These are phyloP conservation scores for Stictonetta naevosa DNA, from an alignment of 2,113 vertebrate species.

Conservation along the genomic window DNA sequence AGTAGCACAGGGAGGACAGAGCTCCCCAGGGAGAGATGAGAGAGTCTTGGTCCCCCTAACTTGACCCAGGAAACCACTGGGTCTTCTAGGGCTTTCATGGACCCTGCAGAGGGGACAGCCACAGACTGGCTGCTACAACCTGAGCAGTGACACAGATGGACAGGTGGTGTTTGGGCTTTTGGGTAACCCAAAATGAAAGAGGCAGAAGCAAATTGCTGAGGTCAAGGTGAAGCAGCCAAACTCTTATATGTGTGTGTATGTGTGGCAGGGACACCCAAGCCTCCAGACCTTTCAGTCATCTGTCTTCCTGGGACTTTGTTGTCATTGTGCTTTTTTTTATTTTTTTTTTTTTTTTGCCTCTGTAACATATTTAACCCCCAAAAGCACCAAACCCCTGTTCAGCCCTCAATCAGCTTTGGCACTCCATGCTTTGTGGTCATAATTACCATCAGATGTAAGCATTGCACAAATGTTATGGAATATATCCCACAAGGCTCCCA, in stretches of 20 bases:
- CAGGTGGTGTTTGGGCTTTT: not conserved
- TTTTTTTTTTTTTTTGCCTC: too few species aligned
- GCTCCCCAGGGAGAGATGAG: not conserved
- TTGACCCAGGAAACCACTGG: not conserved
- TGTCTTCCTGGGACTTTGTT: accelerated
- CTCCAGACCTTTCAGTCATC: accelerated
- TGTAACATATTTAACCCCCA: not conserved
- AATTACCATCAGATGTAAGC: not conserved
- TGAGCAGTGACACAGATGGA: not conserved
- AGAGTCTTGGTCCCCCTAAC: too few species aligned
- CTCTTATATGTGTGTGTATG: accelerated
- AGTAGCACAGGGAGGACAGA: too few species aligned
- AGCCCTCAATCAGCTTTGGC: accelerated
- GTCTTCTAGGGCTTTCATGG: not conserved
- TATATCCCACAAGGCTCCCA: accelerated
- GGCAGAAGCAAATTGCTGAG: not conserved
- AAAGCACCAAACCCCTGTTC: accelerated
- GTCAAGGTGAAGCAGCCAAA: not conserved
- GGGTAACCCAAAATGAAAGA: not conserved
- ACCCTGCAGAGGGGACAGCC: too few species aligned
- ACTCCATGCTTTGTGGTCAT: not conserved
- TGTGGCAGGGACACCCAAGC: not conserved
- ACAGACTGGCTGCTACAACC: too few species aligned
- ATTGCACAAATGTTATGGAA: not conserved
- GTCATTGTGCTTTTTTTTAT: too few species aligned